Evolutionary conservation across 2,888 invertebrate species (phyloP).

Genomic region (Calameuta filiformis): DNA sequence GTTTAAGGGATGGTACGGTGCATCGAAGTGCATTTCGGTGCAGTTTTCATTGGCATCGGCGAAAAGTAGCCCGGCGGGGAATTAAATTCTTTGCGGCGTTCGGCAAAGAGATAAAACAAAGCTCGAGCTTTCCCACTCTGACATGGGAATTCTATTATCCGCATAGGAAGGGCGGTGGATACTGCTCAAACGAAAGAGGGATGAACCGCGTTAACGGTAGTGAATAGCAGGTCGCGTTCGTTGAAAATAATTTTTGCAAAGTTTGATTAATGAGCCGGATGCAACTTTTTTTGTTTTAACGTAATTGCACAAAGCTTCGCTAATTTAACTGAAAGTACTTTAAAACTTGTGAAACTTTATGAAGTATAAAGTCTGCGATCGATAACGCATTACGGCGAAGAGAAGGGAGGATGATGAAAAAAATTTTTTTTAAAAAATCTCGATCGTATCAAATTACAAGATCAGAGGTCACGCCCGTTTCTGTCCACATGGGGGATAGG

Average conservation of each 20-base stretch:
- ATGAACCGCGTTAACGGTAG: too few species aligned
- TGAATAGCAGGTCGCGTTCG: conserved; percentile 6
- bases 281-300: conserved; percentile 25
- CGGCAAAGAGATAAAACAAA: conserved; percentile 19
- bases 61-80: conserved; percentile 7
- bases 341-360: too few species aligned
- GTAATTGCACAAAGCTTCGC: conserved; percentile 36
- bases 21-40: too few species aligned
- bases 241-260: conserved; percentile 23
- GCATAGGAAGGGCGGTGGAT: background rate
- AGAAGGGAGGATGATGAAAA: too few species aligned
- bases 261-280: conserved; percentile 39
- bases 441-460: background rate
- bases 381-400: too few species aligned
- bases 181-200: too few species aligned
- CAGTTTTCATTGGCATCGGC: background rate
- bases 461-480: too few species aligned
- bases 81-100: conserved; percentile 30
- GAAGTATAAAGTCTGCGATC: too few species aligned
- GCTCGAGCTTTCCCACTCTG: conserved; percentile 11
- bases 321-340: conserved; percentile 38
- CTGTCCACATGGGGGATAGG: conserved; percentile 8
- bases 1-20: background rate
- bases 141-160: conserved; percentile 36
- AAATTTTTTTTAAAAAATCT: too few species aligned